Base-by-base conservation (phyloP, 1,140 invertebrate species). In the Drosophila busckii region DNA sequence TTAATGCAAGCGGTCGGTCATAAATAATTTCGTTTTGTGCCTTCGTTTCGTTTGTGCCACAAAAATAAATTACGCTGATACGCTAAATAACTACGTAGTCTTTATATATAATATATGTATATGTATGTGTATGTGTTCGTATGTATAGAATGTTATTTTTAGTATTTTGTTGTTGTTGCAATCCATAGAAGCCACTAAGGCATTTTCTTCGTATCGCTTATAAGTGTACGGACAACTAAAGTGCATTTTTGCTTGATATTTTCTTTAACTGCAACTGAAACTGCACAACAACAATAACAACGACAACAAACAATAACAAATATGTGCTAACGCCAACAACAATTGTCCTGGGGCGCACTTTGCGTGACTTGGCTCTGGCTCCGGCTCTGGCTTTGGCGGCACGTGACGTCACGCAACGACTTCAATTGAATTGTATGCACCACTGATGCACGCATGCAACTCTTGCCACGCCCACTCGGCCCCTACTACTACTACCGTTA, bases 1-100 rank as follows among this genome's bases (percentile, higher is more conserved):
- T 82, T 82, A 82, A 82, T 82, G 75, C 76, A 82, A 83, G 75
- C 70, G 76, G 70, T 83, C 70, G 76, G 70, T 83, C 75, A 83
- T 82, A 82, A 82, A 82, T 82, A 82, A 82, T 83, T 82, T 82
- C 69, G 66, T 71, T 71, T 68, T 73, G 45, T 66, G 61, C 54
- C 40, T 70, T 32, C 40, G 31, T 45, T 70, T 69, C 38, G 40
- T 68, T 67, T 67, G 20, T 17, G 45, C 58, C 70, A 64, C 70
- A 31, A 67, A n/a, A 62, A 82, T 82, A 82, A 70, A 83, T 82
- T 75, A 76, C 75, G 61, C 66, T 63, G 48, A 78, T 75, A 75
- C 70, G 60, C 70, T 65, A 75, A 75, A 44, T 76, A 75, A 76
- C 52, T 52, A 56, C 48, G 40, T 69, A 61, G 50, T 61, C 58